These are phyloP conservation scores for Oscarella lobularis DNA, from an alignment of 37 sponge, comb jelly and placozoan species.

Conservation along the genomic window DNA sequence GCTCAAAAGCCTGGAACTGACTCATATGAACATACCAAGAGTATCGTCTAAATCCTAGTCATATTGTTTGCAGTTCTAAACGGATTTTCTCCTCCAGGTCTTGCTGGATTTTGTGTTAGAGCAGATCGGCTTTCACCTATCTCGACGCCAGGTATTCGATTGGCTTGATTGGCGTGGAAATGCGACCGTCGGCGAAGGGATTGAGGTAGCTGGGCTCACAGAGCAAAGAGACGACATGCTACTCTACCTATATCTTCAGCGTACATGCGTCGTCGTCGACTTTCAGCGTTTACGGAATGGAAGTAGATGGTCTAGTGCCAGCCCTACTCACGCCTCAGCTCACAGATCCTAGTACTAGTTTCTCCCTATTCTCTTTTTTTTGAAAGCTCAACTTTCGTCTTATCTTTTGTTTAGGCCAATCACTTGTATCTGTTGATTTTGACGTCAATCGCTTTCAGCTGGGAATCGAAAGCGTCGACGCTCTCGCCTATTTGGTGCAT, in stretches of 20 bases:
- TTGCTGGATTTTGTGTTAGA: slow-evolving; percentile 26
- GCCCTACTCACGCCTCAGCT: neutral
- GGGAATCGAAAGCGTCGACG: too few species aligned
- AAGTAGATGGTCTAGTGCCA: neutral
- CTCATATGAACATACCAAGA: neutral
- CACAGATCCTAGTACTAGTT: too few species aligned
- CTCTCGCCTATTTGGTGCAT: too few species aligned
- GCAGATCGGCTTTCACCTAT: slow-evolving; percentile 24
- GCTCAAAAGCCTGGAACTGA: neutral
- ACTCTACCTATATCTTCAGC: neutral
- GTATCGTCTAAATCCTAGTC: neutral
- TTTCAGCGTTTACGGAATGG: neutral
- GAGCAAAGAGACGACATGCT: neutral
- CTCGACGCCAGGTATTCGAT: slow-evolving; percentile 54
- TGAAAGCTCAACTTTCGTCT: neutral
- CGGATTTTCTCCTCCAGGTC: too few species aligned
- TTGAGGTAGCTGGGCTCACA: neutral
- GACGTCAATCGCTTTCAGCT: too few species aligned
- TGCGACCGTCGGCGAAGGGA: neutral
- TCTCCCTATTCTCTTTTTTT: neutral
- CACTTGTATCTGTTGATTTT: neutral
- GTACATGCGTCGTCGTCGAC: neutral
- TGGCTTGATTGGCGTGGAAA: neutral
- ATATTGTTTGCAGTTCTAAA: too few species aligned
- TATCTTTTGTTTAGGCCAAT: neutral